These are phyloP conservation scores for Apolygus lucorum DNA, from an alignment of 1,140 invertebrate species.

Conservation along the genomic window DNA sequence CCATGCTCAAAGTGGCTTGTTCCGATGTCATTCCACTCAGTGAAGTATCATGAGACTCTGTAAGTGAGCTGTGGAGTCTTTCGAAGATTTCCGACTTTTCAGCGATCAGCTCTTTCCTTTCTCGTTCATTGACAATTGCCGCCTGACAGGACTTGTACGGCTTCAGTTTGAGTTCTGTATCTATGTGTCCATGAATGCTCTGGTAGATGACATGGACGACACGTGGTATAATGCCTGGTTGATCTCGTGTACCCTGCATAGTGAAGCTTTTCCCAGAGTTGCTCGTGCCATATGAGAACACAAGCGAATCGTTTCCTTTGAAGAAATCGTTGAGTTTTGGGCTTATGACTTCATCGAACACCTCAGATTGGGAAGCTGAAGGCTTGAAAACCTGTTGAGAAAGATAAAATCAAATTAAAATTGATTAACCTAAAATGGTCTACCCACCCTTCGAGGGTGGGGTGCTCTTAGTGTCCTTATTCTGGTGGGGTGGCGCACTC, in stretches of 20 bases:
- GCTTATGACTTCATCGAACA: background rate
- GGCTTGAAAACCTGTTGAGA: background rate
- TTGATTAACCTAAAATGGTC: too few relatives aligned
- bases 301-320: background rate
- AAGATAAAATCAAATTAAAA: too few relatives aligned
- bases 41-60: background rate
- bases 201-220: background rate
- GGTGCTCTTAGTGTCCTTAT: too few relatives aligned
- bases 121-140: background rate
- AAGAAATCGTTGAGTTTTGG: background rate
- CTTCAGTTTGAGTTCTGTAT: background rate
- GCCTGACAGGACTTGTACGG: background rate
- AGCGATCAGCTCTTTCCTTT: background rate
- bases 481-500: too few relatives aligned
- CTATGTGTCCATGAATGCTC: background rate
- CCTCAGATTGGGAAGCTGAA: background rate
- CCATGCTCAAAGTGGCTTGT: background rate
- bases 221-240: background rate
- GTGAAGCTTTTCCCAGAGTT: conserved; percentile 9
- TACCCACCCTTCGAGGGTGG: too few relatives aligned
- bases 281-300: background rate
- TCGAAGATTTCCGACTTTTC: background rate
- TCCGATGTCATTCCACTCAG: background rate
- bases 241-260: background rate
- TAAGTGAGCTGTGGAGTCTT: background rate